Evolutionary conservation across 2,797 vertebrate genomes (phyloP).

Genomic region (Parotocinclus haroldoi): DNA sequence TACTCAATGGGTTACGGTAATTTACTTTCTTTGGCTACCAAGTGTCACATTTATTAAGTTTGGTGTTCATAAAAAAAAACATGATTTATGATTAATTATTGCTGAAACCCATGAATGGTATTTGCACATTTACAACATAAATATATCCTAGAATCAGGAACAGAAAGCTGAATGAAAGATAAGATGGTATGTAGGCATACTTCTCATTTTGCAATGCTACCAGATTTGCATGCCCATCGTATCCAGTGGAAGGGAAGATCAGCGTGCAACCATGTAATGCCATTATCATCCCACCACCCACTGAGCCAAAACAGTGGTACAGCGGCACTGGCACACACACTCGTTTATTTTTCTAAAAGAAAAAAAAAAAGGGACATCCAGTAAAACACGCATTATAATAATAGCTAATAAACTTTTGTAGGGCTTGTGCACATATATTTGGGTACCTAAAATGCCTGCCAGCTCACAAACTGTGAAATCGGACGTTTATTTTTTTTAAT

Average conservation of each 20-base stretch:
- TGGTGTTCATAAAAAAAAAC: too few relatives aligned
- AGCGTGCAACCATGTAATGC: slow-evolving; percentile 71
- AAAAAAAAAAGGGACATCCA: neutral
- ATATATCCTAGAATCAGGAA: neutral
- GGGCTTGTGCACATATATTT: too few relatives aligned
- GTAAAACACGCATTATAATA: neutral
- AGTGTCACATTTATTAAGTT: too few relatives aligned
- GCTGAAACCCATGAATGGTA: too few relatives aligned
- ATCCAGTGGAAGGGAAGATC: slow-evolving; percentile 75
- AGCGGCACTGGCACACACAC: slow-evolving; percentile 77
- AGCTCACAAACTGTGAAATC: too few relatives aligned
- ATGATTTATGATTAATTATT: too few relatives aligned
- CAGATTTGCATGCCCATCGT: slow-evolving; percentile 74
- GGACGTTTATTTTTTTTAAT: too few relatives aligned
- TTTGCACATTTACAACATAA: neutral
- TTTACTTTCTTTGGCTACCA: too few relatives aligned
- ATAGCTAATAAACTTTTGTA: too few relatives aligned
- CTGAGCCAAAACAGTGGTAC: slow-evolving; percentile 90
- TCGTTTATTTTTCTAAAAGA: slow-evolving; percentile 59
- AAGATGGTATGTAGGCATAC: slow-evolving; percentile 59
- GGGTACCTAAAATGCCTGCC: too few relatives aligned
- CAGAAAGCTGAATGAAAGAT: neutral
- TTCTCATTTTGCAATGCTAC: slow-evolving; percentile 79
- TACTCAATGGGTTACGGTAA: too few relatives aligned
- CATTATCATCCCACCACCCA: slow-evolving; percentile 77